Percentiles rank a stretch among this genome's conserved stretches.
These are phyloP conservation scores for Salarias fasciatus DNA, from an alignment of 2,797 vertebrate species.

Conservation along the genomic window DNA sequence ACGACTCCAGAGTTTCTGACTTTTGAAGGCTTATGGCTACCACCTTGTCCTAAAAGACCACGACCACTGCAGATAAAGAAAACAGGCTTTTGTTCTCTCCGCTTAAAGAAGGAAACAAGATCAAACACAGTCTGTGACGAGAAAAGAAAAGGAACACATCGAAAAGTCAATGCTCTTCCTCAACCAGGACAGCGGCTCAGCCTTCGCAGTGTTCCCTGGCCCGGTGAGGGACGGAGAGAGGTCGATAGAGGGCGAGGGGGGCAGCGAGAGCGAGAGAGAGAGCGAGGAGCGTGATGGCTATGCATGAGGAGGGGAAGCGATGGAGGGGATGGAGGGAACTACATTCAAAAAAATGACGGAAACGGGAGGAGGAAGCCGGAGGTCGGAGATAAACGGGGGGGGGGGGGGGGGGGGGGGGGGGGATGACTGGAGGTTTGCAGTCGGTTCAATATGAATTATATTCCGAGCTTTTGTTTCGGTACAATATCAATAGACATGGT, in stretches of 20 bases:
- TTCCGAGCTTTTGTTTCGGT: constrained; percentile 49
- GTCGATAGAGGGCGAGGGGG: constrained; percentile 44
- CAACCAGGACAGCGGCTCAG: constrained; percentile 62
- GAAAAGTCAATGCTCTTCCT: constrained; percentile 73
- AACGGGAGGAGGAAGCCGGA: constrained; percentile 9
- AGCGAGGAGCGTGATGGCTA: constrained; percentile 25
- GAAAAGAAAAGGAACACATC: constrained; percentile 78
- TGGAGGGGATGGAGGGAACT: not conserved
- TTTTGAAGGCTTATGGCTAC: constrained; percentile 85
- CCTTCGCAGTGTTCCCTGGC: constrained; percentile 64
- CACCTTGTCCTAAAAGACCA: constrained; percentile 83
- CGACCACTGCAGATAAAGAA: constrained; percentile 81
- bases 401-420: not conserved
- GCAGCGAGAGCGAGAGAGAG: constrained; percentile 13
- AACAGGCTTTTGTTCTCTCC: constrained; percentile 68
- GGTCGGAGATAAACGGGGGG: not conserved
- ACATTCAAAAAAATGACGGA: constrained; percentile 26
- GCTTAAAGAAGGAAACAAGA: constrained; percentile 77
- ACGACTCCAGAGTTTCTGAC: constrained; percentile 75
- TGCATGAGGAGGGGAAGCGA: not conserved
- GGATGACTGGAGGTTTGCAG: constrained; percentile 14
- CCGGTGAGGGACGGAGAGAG: constrained; percentile 52
- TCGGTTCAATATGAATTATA: constrained; percentile 30
- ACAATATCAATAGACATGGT: constrained; percentile 57
- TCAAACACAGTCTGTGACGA: constrained; percentile 80